phyloP scores from a whole-genome alignment of 2,113 vertebrate species.

The Nothoprocta pentlandii region DNA sequence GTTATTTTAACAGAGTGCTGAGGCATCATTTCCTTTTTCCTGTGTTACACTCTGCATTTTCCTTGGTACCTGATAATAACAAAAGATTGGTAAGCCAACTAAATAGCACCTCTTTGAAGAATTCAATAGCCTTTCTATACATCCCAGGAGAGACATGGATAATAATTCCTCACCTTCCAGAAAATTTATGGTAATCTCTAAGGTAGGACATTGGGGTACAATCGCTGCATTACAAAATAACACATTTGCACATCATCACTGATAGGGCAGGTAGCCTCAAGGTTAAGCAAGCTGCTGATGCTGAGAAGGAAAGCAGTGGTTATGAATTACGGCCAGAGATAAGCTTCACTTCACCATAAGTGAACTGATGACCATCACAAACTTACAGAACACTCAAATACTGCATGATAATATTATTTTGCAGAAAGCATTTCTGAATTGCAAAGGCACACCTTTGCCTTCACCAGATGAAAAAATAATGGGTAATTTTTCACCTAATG shows the following conservation, averaged over 20 bases:
- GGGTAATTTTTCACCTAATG: not conserved
- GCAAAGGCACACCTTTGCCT: not conserved
- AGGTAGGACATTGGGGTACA: slow-evolving; percentile 23
- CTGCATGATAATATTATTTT: slow-evolving; percentile 15
- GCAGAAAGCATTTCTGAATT: not conserved
- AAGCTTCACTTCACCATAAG: not conserved
- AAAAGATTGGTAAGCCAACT: slow-evolving; percentile 27
- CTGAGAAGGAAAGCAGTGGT: slow-evolving; percentile 7
- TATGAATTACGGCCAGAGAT: slow-evolving; percentile 26
- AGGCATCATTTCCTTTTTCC: not conserved
- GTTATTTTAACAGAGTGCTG: not conserved
- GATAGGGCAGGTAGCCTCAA: slow-evolving; percentile 49
- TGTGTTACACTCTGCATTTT: slow-evolving; percentile 24
- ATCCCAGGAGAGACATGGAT: slow-evolving; percentile 19
- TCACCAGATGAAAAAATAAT: not conserved
- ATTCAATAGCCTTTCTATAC: not conserved
- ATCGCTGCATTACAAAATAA: slow-evolving; percentile 68
- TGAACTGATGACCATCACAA: slow-evolving; percentile 13
- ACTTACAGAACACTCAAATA: not conserved
- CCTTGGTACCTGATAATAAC: slow-evolving; percentile 16
- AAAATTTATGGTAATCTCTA: slow-evolving; percentile 65
- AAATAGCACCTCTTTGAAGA: slow-evolving; percentile 9
- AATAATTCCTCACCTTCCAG: slow-evolving; percentile 57
- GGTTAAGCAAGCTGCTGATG: slow-evolving; percentile 58
- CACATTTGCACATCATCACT: slow-evolving; percentile 49